Base-by-base conservation (phyloP, 2,797 vertebrate genomes). In the Galago senegalensis region DNA sequence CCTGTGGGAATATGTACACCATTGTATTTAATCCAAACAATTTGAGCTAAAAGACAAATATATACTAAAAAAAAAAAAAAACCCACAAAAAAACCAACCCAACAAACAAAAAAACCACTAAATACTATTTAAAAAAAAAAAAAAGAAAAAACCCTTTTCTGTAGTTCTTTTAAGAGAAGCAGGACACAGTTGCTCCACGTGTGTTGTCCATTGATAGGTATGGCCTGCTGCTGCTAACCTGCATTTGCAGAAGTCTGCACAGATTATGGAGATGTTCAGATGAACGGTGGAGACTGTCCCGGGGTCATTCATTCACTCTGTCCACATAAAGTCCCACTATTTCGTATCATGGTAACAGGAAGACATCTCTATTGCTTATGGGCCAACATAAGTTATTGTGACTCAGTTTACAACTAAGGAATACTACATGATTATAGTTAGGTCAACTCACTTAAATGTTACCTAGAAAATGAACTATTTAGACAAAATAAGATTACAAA, bases 11-110 rank as follows among this genome's bases (percentile, higher is more conserved):
- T n/a, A n/a, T n/a, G n/a, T n/a, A n/a, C n/a, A n/a, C n/a, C n/a
- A n/a, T n/a, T n/a, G n/a, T n/a, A n/a, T n/a, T n/a, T n/a, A 92
- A 96, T 82, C 37, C 76, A 96, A 97, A 92, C 37, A 84, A 61
- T 75, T 77, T 87, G 63, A 75, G 16, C 82, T 94, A 46, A 81
- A 95, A 94, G 75, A 91, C n/a, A 97, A 77, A 96, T 60, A 58
- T 4, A 34, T 69, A 10, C 43, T 11, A 2, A 58, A 58, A 53
- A 53, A 46, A 46, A 46, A 46, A 46, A 46, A 46, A 46, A 46
- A 46, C 10, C 40, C 3, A 40, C 40, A 40, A 40, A 43, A 43
- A 43, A 43, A 43, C 40, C 40, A 40, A 40, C 4, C 40, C 3
- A 63, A 58, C 4, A 53, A 53, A 53, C 1, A 49, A 49, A 49